Base-by-base conservation (phyloP, 2,888 invertebrate genomes). In the Ceraclea dissimilis region DNA sequence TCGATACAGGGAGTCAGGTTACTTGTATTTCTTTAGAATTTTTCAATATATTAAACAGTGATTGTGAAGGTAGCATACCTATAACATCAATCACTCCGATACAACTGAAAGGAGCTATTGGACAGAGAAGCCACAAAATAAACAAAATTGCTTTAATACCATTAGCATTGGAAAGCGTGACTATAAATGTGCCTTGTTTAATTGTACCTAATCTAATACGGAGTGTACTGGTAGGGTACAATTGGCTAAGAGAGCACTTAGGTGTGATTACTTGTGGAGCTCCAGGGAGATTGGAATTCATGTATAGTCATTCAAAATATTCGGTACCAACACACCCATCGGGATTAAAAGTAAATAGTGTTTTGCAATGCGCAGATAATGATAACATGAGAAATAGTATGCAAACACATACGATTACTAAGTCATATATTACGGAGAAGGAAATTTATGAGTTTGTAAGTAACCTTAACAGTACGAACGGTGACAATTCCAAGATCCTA, bases 1-100 rank as follows among this genome's bases (percentile, higher is more conserved):
- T 48, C 8, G 49, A 49, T 26, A 49, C 49, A 2, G 49, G 49
- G 8, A 49, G 49, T 26, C 49, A 49, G 26, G 22, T 49, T 16
- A 49, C 49, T 22, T 49, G 49, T 21, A 16, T 49, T n/a, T 21
- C 49, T 13, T 22, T 13, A 11, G 49, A 49, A 26, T 26, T 49
- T 49, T 6, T n/a, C 5, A 10, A 49, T 11, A 49, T 21, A 11
- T 10, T n/a, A 13, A n/a, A n/a, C n/a, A 10, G 13, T 8, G 22
- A 26, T 8, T n/a, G 26, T 17, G 13, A 26, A 16, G 18, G 5
- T 10, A 1, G 10, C n/a, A 49, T 49, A 49, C 31, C 31, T n/a
- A 48, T 48, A 10, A 10, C 21, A 18, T 19, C 48, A 10, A 20
- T 48, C 8, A 18, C 19, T 18, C 18, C 48, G 5, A 10, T 48